phyloP scores from a whole-genome alignment of 2,797 vertebrate species.

The Petrocephalus sullivani region DNA sequence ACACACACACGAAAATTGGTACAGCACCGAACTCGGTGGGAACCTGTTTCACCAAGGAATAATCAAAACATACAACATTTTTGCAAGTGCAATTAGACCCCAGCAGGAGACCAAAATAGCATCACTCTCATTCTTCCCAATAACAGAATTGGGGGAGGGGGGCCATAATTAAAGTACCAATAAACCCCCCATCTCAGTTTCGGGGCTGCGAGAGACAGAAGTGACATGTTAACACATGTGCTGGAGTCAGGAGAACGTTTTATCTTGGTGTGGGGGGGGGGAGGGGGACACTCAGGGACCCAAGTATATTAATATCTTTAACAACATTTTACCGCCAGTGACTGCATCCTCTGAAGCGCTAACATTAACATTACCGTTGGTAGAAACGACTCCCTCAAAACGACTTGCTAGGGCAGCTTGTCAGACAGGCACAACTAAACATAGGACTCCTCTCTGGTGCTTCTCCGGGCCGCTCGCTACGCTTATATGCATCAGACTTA shows the following conservation, averaged over 20 bases:
- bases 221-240: not conserved
- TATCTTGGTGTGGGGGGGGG: not conserved
- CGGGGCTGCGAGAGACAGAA: not conserved
- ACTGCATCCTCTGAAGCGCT: not conserved
- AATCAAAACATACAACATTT: constrained; percentile 4
- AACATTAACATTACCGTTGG: not conserved
- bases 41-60: not conserved
- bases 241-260: not conserved
- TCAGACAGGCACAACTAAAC: not conserved
- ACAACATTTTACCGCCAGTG: not conserved
- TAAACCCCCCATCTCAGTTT: constrained; percentile 25
- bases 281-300: not conserved
- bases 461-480: not conserved
- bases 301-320: not conserved
- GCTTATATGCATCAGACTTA: not conserved
- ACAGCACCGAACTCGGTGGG: constrained; percentile 37
- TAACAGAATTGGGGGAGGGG: constrained; percentile 33
- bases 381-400: not conserved
- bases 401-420: not conserved
- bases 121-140: constrained; percentile 51
- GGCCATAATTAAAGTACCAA: constrained; percentile 41
- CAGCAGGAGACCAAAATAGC: constrained; percentile 45
- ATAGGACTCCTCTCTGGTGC: not conserved
- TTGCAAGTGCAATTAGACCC: not conserved
- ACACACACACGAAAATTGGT: not conserved